Evolutionary conservation across 2,888 invertebrate species (phyloP), one percentile per base, ranked within the genome.

Genomic region (Trissoscelio sp.): DNA sequence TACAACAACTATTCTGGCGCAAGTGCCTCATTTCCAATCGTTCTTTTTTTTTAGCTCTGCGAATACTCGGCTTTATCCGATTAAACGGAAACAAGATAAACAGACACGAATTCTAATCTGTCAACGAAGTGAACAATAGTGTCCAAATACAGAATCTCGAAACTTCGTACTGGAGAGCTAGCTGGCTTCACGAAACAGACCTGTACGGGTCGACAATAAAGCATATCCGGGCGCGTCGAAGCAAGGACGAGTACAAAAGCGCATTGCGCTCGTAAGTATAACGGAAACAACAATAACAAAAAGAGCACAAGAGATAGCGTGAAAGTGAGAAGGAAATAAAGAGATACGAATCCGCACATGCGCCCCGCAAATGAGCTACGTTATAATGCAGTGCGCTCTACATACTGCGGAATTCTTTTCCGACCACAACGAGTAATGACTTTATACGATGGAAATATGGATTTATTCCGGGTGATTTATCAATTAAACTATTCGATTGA

Each of bases 381-480:
- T 16, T 57, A 57, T 78, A 64, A 70, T 78, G 78, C 53, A 37
- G 57, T 34, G 3, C 46, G 24, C 34, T 60, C 37, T 14, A 55
- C 34, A 64, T 46, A 51, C 22, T 31, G 34, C 22, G 22, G 18
- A 24, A 34, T 42, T 60, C 44, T 55, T 51, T 57, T 18, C 6
- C 20, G 24, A 3, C 31, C 6, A 22, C 12, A 11, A 24, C 37
- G 64, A 82, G 82, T 85, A 85, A 87, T 83, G 77, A 82, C 81
- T 86, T 84, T 84, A 84, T 85, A 73, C 83, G 83, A 79, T 83
- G 67, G 70, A 79, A 82, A 84, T 83, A 83, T 75, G 82, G 77
- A 85, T 86, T 87, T 85, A 84, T 86, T 85, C 83, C 82, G 70
- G 55, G 18, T 72, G 83, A 82, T 85, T 86, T 85, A 82, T 83